phyloP scores from a whole-genome alignment of 2,113 vertebrate genomes.

The Galemys pyrenaicus region DNA sequence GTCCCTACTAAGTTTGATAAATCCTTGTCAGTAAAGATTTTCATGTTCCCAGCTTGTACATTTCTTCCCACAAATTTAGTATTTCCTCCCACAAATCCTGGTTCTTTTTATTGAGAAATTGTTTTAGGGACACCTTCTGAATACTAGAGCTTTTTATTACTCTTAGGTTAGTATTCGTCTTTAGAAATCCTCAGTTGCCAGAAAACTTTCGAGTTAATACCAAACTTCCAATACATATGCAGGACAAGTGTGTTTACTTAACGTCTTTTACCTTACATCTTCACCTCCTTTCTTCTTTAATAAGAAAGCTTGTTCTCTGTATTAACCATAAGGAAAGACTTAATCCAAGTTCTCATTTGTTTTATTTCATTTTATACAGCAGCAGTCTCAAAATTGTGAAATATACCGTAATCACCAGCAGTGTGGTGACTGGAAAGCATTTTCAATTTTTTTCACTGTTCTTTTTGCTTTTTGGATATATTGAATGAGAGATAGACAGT shows the following conservation, averaged over 20 bases:
- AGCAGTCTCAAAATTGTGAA: background rate
- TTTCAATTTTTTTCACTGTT: background rate
- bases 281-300: constrained; percentile 7
- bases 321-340: background rate
- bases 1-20: background rate
- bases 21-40: background rate
- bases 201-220: background rate
- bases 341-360: background rate
- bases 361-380: background rate
- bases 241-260: background rate
- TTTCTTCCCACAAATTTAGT: background rate
- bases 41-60: background rate
- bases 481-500: background rate
- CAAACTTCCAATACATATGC: background rate
- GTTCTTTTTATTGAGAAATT: background rate
- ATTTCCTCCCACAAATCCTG: background rate
- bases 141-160: background rate
- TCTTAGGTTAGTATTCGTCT: background rate
- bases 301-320: background rate
- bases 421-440: background rate
- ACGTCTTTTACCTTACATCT: background rate
- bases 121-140: constrained; percentile 7
- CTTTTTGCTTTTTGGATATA: constrained; percentile 9
- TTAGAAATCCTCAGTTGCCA: constrained; percentile 40
- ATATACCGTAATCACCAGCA: background rate